Evolutionary conservation across 2,797 vertebrate species (phyloP).

Genomic region (Galaxias olidus): DNA sequence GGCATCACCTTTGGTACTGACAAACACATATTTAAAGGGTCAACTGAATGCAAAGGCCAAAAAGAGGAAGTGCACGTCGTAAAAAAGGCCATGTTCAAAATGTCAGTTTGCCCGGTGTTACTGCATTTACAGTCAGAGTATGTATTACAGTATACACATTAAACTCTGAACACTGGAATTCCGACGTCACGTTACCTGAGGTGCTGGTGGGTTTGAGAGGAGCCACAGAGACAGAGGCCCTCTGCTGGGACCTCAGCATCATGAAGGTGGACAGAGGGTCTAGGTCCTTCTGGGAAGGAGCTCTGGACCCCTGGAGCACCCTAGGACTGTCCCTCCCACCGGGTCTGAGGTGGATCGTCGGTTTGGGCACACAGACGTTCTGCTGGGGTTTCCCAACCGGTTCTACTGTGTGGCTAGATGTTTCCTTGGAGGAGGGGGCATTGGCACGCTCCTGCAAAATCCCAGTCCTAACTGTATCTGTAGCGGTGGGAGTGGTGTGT

Average conservation of each 20-base stretch:
- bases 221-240: conserved; percentile 3
- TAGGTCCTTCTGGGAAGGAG: conserved; percentile 56
- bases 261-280: conserved; percentile 85
- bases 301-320: conserved; percentile 25
- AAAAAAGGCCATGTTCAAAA: too few species aligned
- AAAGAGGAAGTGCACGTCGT: too few species aligned
- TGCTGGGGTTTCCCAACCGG: neutral
- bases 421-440: neutral
- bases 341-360: neutral
- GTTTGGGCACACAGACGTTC: neutral
- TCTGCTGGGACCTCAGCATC: conserved; percentile 77
- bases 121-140: neutral
- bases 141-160: too few species aligned
- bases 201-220: conserved; percentile 4
- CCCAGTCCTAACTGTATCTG: neutral
- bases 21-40: conserved; percentile 9
- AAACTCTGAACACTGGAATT: neutral
- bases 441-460: neutral
- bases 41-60: neutral
- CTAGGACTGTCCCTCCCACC: conserved; percentile 14
- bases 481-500: neutral
- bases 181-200: conserved; percentile 49
- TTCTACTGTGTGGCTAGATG: neutral
- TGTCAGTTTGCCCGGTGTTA: neutral
- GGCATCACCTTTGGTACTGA: conserved; percentile 29